Percentiles rank a stretch among this genome's conserved stretches.
Evolutionary conservation across 2,113 vertebrate species (phyloP).

Genomic region (Mugil cephalus): DNA sequence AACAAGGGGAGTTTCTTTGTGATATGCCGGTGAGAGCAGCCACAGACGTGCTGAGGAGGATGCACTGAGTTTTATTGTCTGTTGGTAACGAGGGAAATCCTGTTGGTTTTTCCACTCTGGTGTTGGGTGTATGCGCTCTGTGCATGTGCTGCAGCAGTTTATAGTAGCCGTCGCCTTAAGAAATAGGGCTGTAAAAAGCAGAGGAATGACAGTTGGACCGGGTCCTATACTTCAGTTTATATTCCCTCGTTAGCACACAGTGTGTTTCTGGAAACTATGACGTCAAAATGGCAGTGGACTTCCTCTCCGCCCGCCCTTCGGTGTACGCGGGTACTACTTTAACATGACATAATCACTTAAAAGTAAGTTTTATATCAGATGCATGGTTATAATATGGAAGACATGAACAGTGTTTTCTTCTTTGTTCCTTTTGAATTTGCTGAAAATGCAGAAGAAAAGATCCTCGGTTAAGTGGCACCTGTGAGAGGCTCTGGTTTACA

Average conservation of each 20-base stretch:
- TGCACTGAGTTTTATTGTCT: slow-evolving; percentile 31
- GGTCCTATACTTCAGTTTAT: slow-evolving; percentile 60
- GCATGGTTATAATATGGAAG: background rate
- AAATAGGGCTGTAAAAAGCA: slow-evolving; percentile 66
- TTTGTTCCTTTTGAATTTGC: background rate
- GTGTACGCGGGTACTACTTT: slow-evolving; percentile 7
- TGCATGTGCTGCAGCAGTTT: slow-evolving; percentile 51
- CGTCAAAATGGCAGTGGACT: slow-evolving; percentile 26
- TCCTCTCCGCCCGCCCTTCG: slow-evolving; percentile 30
- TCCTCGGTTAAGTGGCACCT: background rate
- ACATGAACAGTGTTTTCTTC: too few species aligned
- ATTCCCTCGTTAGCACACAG: slow-evolving; percentile 71
- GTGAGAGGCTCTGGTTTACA: background rate
- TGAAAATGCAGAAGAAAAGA: background rate
- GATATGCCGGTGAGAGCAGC: slow-evolving; percentile 5
- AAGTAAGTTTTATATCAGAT: background rate
- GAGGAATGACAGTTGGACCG: slow-evolving; percentile 54
- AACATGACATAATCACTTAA: slow-evolving; percentile 9
- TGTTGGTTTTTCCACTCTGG: slow-evolving; percentile 41
- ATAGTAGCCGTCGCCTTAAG: slow-evolving; percentile 59
- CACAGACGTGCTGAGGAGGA: background rate
- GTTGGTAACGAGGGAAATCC: slow-evolving; percentile 46
- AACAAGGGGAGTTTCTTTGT: slow-evolving; percentile 20
- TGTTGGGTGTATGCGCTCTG: background rate
- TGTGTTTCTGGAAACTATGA: slow-evolving; percentile 72